Base-by-base conservation (phyloP, 2,113 vertebrate species). In the Poeciliopsis occidentalis region DNA sequence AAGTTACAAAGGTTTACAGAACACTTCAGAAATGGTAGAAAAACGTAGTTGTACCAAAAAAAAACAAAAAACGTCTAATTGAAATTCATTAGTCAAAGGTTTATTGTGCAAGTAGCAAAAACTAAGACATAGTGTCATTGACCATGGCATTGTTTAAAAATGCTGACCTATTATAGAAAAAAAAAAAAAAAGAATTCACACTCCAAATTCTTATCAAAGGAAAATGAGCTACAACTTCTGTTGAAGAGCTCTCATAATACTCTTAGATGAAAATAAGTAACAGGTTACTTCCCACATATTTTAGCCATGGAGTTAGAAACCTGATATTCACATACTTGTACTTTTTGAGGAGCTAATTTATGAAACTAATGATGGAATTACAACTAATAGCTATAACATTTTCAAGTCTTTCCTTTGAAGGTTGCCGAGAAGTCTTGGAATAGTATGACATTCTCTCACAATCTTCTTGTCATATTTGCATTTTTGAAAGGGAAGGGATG, bases 81-180 rank as follows among this genome's bases (percentile, higher is more conserved):
- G 71, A 80, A 64, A 83, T 44, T 64, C 74, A 54, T 73, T 71
- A 72, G 78, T 78, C 37, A 80, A 70, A 78, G 61, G 63, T 80
- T 66, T 75, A 86, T 29, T 91, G 90, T 91, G 89, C 90, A 92
- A 92, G 89, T 81, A 74, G 88, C 70, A 89, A 80, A 69, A 84
- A 64, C 75, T 73, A 90, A 83, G 73, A 92, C 75, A 75, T 82
- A 82, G 85, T 90, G 80, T 87, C 85, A 78, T 64, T 90, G 86
- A 90, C 84, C 76, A 81, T 75, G 71, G 80, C 39, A n/a, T 67
- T 78, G 80, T 75, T 79, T 83, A 76, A 71, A 91, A 87, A 89
- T 65, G 41, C 24, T 84, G 82, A 84, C 79, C 76, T 71, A 12
- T 77, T 67, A 26, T 64, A 68, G 57, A 69, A 71, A 76, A 1